Evolutionary conservation across 2,888 invertebrate species (phyloP), one percentile per base, ranked within the genome.

Genomic region (Calliphora vomitoria): DNA sequence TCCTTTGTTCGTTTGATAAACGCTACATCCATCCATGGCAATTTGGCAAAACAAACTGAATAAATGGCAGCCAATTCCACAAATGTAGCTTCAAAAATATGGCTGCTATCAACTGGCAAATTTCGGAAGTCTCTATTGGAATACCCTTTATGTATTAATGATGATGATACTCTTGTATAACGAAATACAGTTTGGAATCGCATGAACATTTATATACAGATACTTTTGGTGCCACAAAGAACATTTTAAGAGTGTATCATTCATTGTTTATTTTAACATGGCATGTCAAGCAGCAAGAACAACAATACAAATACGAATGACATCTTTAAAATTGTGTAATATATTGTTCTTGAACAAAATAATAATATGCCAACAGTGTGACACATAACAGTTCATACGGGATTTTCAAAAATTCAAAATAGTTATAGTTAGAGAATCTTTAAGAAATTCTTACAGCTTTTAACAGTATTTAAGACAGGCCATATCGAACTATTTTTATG

Each of bases 191-290:
- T 18, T 79, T 38, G 4, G 13, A n/a, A 75, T 55, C 18, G 8
- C 20, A 55, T 55, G 58, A 75, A 44, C 58, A 72, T 10, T 55
- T 10, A 18, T 1, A 35, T 58, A 44, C 66, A 55, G 20, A 47
- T 35, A 25, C 18, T 55, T n/a, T 58, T 58, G n/a, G 8, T 25
- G 50, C 1, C 66, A 68, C 68, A 82, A 74, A 68, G 25, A 35
- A 55, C 15, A 35, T 58, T 80, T 84, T 80, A 68, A 80, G 18
- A 69, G 79, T 58, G 74, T 75, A 62, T 80, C 79, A 84, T 60
- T 62, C 53, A 62, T 69, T 83, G 53, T 83, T 69, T 60, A 58
- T 74, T 38, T 76, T 8, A 76, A 72, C 38, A 64, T 68, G 74
- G n/a, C 74, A 69, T 75, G 53, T 50, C 60, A 62, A 44, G n/a